Conservation (phyloP, 2,888 invertebrate genomes). For the Smittia sp. region DNA sequence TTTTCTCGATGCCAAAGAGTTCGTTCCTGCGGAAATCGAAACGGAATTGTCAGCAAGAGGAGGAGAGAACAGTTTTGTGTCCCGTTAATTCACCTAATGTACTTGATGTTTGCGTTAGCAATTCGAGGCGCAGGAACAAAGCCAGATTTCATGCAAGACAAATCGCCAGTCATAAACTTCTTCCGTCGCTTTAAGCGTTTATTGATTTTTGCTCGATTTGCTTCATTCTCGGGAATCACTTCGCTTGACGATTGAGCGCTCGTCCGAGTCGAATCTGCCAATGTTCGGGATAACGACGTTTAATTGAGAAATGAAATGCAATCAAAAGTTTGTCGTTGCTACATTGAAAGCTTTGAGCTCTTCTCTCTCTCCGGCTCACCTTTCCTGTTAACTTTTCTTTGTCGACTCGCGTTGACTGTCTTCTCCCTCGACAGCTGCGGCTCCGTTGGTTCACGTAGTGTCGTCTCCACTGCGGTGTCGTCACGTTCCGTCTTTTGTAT, state of each 20-base stretch:
- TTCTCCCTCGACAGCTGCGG: background rate
- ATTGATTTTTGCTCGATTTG: constrained; percentile 29
- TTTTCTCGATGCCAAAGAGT: constrained; percentile 41
- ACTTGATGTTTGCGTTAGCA: constrained; percentile 44
- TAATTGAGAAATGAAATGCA: background rate
- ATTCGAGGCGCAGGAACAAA: constrained; percentile 44
- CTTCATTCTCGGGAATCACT: background rate
- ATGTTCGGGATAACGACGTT: background rate
- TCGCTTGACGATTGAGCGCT: background rate
- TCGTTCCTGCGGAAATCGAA: constrained; percentile 44
- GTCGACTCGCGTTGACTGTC: background rate
- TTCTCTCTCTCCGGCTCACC: background rate
- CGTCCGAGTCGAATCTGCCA: background rate
- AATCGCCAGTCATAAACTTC: constrained; percentile 43
- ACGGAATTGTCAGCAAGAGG: no score
- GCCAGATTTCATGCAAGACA: constrained; percentile 44
- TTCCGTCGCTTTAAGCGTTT: constrained; percentile 28
- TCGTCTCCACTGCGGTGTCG: background rate
- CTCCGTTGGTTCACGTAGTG: background rate
- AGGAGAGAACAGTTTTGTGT: background rate
- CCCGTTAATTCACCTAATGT: constrained; percentile 43
- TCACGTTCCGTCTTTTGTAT: background rate
- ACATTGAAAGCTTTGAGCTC: background rate
- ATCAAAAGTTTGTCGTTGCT: background rate
- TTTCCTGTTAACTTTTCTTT: background rate